Percentiles rank a stretch among this genome's conserved stretches.
These are phyloP conservation scores for Hyperoplus immaculatus DNA, from an alignment of 2,797 vertebrate species.

Conservation along the genomic window DNA sequence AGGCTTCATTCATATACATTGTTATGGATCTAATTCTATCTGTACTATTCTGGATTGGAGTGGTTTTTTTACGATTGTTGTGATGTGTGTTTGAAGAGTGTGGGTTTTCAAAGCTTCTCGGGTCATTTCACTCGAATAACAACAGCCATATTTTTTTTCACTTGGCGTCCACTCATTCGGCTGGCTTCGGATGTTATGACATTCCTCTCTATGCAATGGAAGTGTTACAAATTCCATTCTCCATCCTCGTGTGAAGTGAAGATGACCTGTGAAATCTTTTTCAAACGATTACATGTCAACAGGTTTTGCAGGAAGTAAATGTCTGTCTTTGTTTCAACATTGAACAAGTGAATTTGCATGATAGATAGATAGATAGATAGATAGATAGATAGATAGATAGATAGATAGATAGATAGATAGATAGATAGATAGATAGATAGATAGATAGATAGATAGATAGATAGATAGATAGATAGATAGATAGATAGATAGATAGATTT, in stretches of 20 bases:
- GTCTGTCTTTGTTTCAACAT: no score
- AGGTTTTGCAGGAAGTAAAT: background rate
- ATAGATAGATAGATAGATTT: no score
- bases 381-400: no score
- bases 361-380: no score
- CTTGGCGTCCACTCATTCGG: background rate
- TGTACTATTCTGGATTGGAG: constrained; percentile 14
- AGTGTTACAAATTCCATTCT: background rate
- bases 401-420: no score
- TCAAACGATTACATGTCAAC: background rate
- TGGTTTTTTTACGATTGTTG: constrained; percentile 17
- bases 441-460: no score
- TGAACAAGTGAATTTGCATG: no score
- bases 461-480: no score
- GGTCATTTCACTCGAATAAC: background rate
- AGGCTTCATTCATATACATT: constrained; percentile 41
- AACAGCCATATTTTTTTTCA: background rate
- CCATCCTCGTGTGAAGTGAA: background rate
- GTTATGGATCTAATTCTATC: constrained; percentile 50
- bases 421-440: no score
- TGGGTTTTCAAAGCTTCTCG: constrained; percentile 29
- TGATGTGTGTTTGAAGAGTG: constrained; percentile 21
- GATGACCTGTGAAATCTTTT: background rate
- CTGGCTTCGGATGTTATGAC: background rate
- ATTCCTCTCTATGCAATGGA: background rate